Evolutionary conservation across 2,888 invertebrate species (phyloP).

Genomic region (Thereva unica): DNA sequence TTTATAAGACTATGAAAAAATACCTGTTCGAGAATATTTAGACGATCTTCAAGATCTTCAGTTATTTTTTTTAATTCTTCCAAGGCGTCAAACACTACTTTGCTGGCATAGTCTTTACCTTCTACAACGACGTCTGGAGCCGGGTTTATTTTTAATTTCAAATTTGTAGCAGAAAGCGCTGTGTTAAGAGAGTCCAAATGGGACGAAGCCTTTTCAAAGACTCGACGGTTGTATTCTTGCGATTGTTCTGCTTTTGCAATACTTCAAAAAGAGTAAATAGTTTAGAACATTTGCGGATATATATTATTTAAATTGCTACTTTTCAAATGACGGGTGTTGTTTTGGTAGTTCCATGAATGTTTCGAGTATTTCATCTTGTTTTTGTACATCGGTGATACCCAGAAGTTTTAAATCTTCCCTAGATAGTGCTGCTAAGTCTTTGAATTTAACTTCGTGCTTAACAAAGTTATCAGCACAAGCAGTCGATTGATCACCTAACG

Average conservation of each 20-base stretch:
- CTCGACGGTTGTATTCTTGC: constrained; percentile 48
- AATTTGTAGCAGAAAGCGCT: constrained; percentile 51
- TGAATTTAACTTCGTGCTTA: constrained; percentile 49
- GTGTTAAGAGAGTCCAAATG: constrained; percentile 52
- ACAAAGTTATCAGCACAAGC: constrained; percentile 47
- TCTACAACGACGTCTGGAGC: constrained; percentile 54
- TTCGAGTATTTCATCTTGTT: constrained; percentile 47
- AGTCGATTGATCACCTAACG: constrained; percentile 33
- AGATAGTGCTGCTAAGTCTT: constrained; percentile 51
- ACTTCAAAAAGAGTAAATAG: constrained; percentile 38
- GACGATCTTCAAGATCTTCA: constrained; percentile 49
- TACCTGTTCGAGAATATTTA: constrained; percentile 48
- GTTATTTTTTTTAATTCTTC: constrained; percentile 50
- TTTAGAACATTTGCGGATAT: not conserved
- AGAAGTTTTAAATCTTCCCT: constrained; percentile 49
- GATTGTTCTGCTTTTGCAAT: constrained; percentile 47
- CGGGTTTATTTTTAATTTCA: constrained; percentile 52
- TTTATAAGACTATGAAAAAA: not conserved
- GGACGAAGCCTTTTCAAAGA: constrained; percentile 48
- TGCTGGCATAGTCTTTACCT: constrained; percentile 55
- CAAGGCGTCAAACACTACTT: constrained; percentile 53
- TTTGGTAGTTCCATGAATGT: constrained; percentile 50
- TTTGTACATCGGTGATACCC: constrained; percentile 47
- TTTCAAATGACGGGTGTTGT: constrained; percentile 50
- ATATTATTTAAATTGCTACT: constrained; percentile 41